Conservation (phyloP, 2,113 vertebrate genomes). For the Chaetura pelagica region DNA sequence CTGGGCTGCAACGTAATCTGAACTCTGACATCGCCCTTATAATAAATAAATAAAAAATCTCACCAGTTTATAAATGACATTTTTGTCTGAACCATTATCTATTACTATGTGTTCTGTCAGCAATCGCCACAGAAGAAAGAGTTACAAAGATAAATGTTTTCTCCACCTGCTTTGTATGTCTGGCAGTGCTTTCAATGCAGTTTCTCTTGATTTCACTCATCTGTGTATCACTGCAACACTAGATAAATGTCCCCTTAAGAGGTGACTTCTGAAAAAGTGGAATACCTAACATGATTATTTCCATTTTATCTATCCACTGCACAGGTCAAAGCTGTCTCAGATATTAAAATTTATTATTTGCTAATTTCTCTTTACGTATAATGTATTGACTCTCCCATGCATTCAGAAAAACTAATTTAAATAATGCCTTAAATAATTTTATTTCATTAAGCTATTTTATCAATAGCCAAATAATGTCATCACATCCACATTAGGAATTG, state of each 20-base stretch:
- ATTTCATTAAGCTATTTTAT: neutral
- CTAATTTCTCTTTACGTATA: neutral
- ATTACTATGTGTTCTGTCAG: neutral
- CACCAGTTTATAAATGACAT: neutral
- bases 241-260: neutral
- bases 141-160: neutral
- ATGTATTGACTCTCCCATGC: neutral
- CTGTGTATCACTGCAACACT: neutral
- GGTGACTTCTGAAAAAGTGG: neutral
- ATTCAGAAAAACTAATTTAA: neutral
- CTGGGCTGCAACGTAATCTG: neutral
- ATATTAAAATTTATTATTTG: neutral
- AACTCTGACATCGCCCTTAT: neutral
- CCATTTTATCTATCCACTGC: neutral
- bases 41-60: neutral
- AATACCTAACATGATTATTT: neutral
- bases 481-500: neutral
- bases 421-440: neutral
- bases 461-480: neutral
- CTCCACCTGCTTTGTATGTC: neutral
- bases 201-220: neutral
- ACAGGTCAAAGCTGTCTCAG: neutral
- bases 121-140: neutral
- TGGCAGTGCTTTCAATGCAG: neutral
- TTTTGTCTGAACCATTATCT: neutral